Base-by-base conservation (phyloP, 64 coral and sea anemone species). In the Acropora yongei region DNA sequence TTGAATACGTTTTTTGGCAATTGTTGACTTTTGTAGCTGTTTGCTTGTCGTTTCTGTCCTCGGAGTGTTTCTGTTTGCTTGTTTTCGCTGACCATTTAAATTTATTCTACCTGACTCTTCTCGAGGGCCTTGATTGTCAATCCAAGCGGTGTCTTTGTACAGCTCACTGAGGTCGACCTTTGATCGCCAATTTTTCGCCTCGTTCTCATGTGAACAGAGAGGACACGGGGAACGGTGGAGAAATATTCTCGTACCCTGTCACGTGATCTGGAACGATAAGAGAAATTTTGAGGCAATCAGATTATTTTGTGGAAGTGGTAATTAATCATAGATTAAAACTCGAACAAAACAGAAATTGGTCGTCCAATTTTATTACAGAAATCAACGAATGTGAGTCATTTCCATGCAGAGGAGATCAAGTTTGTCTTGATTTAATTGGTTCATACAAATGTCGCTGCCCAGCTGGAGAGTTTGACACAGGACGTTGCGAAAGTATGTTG, bases 401-500 rank as follows among this genome's bases (percentile, higher is more conserved):
- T 7, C 40, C 63, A 5, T 83, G 80, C 47, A 16, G 53, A 17
- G 53, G 42, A 63, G 80, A 65, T 63, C 80, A 83, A 83, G 53
- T 83, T 41, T 83, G 80, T 83, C 14, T 0, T 2, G 43, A 83
- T 14, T 44, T 65, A 9, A 43, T 83, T 63, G 50, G 47, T 68
- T 60, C 80, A 13, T 8, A 83, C 47, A 14, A 60, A n/a, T 83
- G 80, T 68, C 10, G 40, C 30, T 83, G 80, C n/a, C 30, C 8
- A 43, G 39, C 80, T 30, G 80, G 80, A 12, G 8, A 63, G 30
- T 83, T 83, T 68, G 80, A 65, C 51, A 63, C 10, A 63, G 80
- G 53, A 5, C 6, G 16, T 40, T 83, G 80, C 63, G 17, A 60
- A 40, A 2, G 80, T 83, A 83, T 43, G 45, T 79, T 18, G 4